Conservation (phyloP, 2,797 vertebrate species). For the Anguilla obscura region DNA sequence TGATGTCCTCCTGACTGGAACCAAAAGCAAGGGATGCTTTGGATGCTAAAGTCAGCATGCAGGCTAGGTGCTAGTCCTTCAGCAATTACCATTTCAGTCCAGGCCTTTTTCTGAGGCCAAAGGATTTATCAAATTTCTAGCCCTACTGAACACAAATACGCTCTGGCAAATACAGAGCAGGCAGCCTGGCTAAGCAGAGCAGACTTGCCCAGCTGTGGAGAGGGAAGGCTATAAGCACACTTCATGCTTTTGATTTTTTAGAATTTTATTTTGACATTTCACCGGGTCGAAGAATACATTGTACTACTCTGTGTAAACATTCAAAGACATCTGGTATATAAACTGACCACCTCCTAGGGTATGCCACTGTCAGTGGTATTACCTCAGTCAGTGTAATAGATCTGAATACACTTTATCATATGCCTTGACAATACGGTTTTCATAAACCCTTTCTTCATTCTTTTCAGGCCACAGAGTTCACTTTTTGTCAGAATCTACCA, state of each 20-base stretch:
- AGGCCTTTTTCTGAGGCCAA: constrained; percentile 22
- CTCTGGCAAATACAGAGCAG: constrained; percentile 32
- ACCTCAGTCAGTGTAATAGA: background rate
- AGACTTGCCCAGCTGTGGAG: constrained; percentile 19
- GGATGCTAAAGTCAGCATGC: background rate
- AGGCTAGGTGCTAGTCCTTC: constrained; percentile 12
- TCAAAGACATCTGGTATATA: background rate
- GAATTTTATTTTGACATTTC: background rate
- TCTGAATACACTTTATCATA: background rate
- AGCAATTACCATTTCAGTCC: constrained; percentile 34
- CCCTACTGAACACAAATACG: constrained; percentile 4
- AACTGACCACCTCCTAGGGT: background rate
- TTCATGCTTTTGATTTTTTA: background rate
- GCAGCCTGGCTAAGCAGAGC: constrained; percentile 30
- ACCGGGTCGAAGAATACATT: background rate
- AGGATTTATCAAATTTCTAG: constrained; percentile 36
- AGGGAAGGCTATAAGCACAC: constrained; percentile 22
- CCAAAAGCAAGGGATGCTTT: background rate
- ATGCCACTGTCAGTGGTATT: background rate
- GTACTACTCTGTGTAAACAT: constrained; percentile 4
- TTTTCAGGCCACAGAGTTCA: background rate
- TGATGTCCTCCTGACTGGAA: constrained; percentile 1
- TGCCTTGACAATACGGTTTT: background rate
- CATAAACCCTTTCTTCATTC: background rate
- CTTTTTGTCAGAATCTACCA: background rate